A percentile compares a stretch with the other conserved stretches of the same genome.
phyloP scores from a whole-genome alignment of 2,888 invertebrate genomes.

The Tyria jacobaeae region DNA sequence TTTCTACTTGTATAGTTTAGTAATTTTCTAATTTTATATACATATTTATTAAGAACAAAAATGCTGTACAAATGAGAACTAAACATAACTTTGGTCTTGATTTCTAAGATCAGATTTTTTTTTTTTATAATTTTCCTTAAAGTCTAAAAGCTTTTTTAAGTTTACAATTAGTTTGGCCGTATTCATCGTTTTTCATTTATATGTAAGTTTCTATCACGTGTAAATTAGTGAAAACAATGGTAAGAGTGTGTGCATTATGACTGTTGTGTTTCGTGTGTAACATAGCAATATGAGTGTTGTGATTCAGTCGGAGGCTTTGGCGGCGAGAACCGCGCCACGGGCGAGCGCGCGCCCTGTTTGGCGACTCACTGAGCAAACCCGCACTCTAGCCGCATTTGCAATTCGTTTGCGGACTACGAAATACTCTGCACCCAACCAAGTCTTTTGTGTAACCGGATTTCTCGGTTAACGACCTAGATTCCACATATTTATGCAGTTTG shows the following conservation, averaged over 20 bases:
- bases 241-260: background rate
- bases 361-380: constrained; percentile 72
- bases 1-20: too few relatives aligned
- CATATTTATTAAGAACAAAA: too few relatives aligned
- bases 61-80: too few relatives aligned
- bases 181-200: too few relatives aligned
- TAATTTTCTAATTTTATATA: too few relatives aligned
- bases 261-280: constrained; percentile 4
- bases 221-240: too few relatives aligned
- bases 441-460: constrained; percentile 79
- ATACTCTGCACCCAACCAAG: constrained; percentile 72
- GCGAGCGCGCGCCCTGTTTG: constrained; percentile 60
- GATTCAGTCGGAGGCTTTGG: constrained; percentile 23
- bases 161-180: too few relatives aligned
- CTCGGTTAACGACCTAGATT: constrained; percentile 77
- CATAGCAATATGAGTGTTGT: constrained; percentile 22
- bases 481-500: constrained; percentile 75
- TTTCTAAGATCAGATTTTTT: too few relatives aligned
- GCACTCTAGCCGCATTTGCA: constrained; percentile 70
- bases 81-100: too few relatives aligned
- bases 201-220: too few relatives aligned
- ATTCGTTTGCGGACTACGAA: constrained; percentile 76
- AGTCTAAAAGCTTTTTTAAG: too few relatives aligned
- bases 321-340: constrained; percentile 22
- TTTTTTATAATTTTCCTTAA: too few relatives aligned